Evolutionary conservation across 2,797 vertebrate genomes (phyloP), one percentile per base, ranked within the genome.

Genomic region (Rousettus madagascariensis): DNA sequence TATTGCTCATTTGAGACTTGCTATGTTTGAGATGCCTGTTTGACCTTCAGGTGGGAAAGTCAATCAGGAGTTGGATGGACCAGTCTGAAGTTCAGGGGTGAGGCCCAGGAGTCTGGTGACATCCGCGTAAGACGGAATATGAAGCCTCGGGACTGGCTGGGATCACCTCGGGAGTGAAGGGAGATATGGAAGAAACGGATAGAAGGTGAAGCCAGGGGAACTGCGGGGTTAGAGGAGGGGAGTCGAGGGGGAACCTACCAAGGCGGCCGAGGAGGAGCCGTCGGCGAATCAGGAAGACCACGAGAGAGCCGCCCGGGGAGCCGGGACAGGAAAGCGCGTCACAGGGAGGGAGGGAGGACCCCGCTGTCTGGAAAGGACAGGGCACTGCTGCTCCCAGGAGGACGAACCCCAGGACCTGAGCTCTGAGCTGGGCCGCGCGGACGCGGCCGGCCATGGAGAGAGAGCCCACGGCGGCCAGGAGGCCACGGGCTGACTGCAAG

Each of bases 381-480:
- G 20, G 17, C 2, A 28, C 43, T 57, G 66, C 26, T 24, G 3
- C 28, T 30, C 65, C 68, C 1, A 55, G 30, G 33, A 33, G 16
- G 72, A 46, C 1, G 3, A 1, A 24, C 5, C 2, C 68, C 20
- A 26, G 69, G 72, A 53, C 43, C 43, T 30, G 33, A 49, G 59
- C 8, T 0, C 2, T 36, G 53, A 38, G 17, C 20, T 19, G 17
- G n/a, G 65, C 71, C 36, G 15, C 41, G 0, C 0, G 71, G 63
- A 71, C 53, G 20, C 0, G 11, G 57, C 30, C 1, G 2, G 19
- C n/a, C 55, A 0, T 26, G 65, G 22, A 22, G 36, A 53, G 49
- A 43, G 43, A 36, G 7, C 8, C 65, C 68, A 19, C 6, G 0
- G 57, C 26, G 36, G 20, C 82, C 10, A 0, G 0, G 5, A 28